Conservation (phyloP, 2,888 invertebrate species). For the Gryllus longicercus region DNA sequence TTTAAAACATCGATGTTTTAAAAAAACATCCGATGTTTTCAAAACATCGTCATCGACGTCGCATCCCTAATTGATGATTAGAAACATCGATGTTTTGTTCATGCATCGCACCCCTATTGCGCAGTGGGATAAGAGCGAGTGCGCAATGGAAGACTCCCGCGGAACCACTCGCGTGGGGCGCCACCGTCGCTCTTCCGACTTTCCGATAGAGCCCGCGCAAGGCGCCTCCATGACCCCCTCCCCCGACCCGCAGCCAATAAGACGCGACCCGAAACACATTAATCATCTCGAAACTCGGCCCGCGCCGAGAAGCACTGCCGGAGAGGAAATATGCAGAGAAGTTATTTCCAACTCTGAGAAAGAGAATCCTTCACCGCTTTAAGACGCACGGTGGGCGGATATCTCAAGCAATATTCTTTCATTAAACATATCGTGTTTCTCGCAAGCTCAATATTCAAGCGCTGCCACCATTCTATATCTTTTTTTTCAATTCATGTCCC, state of each 20-base stretch:
- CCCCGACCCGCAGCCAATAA: not conserved
- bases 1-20: no score
- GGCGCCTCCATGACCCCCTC: not conserved
- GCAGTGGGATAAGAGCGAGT: no score
- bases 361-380: not conserved
- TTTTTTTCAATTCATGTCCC: no score
- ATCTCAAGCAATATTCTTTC: not conserved
- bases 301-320: not conserved
- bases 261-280: constrained; percentile 17
- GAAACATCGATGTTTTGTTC: no score
- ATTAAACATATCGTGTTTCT: constrained; percentile 17
- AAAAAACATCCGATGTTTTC: no score
- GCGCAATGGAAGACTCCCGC: no score
- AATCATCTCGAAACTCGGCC: not conserved
- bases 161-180: not conserved
- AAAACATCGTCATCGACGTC: no score
- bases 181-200: not conserved
- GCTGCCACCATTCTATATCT: no score
- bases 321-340: constrained; percentile 2
- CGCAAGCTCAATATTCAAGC: not conserved
- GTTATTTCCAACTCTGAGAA: not conserved
- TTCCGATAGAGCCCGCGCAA: not conserved
- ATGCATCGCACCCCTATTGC: no score
- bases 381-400: not conserved
- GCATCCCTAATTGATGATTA: no score